Conservation (phyloP, 2,888 invertebrate species). For the Ochropleura plecta region DNA sequence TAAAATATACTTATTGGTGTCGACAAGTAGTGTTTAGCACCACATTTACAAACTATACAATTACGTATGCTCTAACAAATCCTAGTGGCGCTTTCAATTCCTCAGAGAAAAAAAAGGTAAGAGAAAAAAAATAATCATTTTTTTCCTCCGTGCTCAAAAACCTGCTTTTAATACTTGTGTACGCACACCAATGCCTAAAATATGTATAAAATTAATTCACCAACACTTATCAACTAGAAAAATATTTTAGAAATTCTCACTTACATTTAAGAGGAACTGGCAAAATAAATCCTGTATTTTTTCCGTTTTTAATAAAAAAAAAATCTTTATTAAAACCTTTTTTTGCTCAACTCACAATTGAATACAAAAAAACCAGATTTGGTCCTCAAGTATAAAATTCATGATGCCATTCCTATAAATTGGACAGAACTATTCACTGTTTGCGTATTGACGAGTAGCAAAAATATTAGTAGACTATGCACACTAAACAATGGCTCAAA, state of each 20-base stretch:
- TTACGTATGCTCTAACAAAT: constrained; percentile 79
- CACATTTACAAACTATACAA: constrained; percentile 82
- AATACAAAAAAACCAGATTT: constrained; percentile 84
- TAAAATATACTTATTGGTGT: constrained; percentile 82
- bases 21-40: constrained; percentile 84
- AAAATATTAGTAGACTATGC: constrained; percentile 89
- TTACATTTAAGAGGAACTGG: constrained; percentile 90
- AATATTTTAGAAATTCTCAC: constrained; percentile 90
- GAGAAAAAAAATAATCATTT: constrained; percentile 65
- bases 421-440: constrained; percentile 85
- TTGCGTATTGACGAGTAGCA: constrained; percentile 84
- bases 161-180: constrained; percentile 81
- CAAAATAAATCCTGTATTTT: constrained; percentile 89
- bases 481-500: constrained; percentile 87
- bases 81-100: constrained; percentile 76
- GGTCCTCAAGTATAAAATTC: constrained; percentile 87
- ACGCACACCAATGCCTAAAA: constrained; percentile 80
- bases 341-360: constrained; percentile 76
- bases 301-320: constrained; percentile 61
- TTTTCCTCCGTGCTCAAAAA: constrained; percentile 66
- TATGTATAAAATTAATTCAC: constrained; percentile 86
- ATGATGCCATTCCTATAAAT: constrained; percentile 88
- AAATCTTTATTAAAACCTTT: constrained; percentile 46
- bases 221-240: constrained; percentile 89
- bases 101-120: constrained; percentile 68